Percentiles rank a stretch among this genome's conserved stretches.
These are phyloP conservation scores for Bombyx mandarina DNA, from an alignment of 1,140 invertebrate species.

Conservation along the genomic window DNA sequence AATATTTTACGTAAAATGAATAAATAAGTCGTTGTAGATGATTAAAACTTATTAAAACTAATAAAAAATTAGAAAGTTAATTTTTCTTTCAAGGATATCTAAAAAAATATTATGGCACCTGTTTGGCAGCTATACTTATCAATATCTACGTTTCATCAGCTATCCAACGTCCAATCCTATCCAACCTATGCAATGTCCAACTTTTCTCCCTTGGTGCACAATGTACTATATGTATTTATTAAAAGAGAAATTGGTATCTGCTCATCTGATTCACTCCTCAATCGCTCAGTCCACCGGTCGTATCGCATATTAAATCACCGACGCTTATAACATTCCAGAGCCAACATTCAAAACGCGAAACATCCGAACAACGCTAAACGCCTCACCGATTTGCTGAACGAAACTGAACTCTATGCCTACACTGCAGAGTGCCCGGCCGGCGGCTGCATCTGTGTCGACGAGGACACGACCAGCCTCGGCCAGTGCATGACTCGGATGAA, in stretches of 20 bases:
- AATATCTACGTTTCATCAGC: too few species aligned
- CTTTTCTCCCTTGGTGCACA: too few species aligned
- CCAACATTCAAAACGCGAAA: slow-evolving; percentile 28
- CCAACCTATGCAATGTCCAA: too few species aligned
- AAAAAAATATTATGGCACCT: too few species aligned
- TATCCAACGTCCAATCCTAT: too few species aligned
- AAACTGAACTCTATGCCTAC: slow-evolving; percentile 62
- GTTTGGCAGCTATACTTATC: too few species aligned
- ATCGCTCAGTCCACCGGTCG: background rate
- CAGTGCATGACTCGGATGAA: slow-evolving; percentile 43
- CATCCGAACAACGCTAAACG: slow-evolving; percentile 36
- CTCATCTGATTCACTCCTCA: background rate
- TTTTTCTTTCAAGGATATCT: too few species aligned
- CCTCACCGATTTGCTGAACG: slow-evolving; percentile 47
- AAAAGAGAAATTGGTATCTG: background rate
- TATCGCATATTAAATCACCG: background rate
- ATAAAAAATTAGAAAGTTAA: too few species aligned
- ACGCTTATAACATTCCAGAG: slow-evolving; percentile 23
- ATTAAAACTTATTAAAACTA: too few species aligned
- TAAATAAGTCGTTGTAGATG: too few species aligned
- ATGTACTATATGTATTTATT: too few species aligned
- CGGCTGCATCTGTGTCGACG: slow-evolving; percentile 52
- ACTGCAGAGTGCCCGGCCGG: slow-evolving; percentile 51
- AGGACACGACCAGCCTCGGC: slow-evolving; percentile 43
- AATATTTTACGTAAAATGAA: too few species aligned